A percentile compares a stretch with the other conserved stretches of the same genome.
Conservation (phyloP, 2,888 invertebrate species). For the Dasypolia templi region DNA sequence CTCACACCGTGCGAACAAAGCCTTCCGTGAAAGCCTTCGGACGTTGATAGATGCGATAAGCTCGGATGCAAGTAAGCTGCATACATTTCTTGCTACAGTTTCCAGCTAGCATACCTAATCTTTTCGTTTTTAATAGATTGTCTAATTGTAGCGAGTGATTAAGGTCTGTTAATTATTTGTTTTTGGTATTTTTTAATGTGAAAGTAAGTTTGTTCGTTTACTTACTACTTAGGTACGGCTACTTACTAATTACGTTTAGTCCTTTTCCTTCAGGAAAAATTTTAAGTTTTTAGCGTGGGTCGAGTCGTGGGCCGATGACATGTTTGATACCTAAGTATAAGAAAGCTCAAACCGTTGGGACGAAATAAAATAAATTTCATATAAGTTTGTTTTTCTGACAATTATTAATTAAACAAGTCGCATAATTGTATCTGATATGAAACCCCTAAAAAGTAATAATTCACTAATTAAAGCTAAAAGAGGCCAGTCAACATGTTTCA, state of each 20-base stretch:
- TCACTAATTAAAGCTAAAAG: background rate
- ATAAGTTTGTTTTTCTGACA: too few relatives aligned
- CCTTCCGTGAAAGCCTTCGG: conserved; percentile 88
- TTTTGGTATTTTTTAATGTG: too few relatives aligned
- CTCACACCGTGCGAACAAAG: conserved; percentile 85
- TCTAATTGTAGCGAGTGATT: conserved; percentile 61
- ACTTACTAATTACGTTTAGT: too few relatives aligned
- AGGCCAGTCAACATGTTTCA: too few relatives aligned
- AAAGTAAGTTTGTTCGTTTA: too few relatives aligned
- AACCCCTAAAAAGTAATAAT: background rate
- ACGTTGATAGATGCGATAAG: conserved; percentile 89
- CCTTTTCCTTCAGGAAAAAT: too few relatives aligned
- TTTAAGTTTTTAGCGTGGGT: background rate
- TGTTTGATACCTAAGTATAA: background rate
- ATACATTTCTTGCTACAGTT: conserved; percentile 88
- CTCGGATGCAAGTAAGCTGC: conserved; percentile 90
- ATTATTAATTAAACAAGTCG: background rate
- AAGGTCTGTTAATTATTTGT: conserved; percentile 13
- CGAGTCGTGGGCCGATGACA: background rate
- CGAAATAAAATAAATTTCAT: background rate
- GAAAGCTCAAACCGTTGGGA: background rate
- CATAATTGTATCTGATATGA: background rate
- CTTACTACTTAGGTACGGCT: too few relatives aligned
- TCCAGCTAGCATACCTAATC: conserved; percentile 79
- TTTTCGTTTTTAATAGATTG: conserved; percentile 66